Base-by-base conservation (phyloP, 1,140 invertebrate genomes). In the Riptortus pedestris region DNA sequence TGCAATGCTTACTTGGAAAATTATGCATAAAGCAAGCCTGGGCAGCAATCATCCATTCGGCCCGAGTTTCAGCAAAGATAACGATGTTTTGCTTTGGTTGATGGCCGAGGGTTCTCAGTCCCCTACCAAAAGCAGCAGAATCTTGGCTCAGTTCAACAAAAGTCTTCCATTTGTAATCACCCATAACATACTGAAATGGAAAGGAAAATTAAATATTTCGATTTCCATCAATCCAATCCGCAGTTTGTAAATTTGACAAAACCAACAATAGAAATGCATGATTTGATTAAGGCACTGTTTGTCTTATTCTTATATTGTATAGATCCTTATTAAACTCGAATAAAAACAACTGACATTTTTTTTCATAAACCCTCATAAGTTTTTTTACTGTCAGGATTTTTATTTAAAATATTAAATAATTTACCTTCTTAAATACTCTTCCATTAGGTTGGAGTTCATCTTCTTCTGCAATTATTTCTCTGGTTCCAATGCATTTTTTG, bases 21-120 rank as follows among this genome's bases (percentile, higher is more conserved):
- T 90, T 93, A 74, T 91, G 90, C 72, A 91, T 94, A 75, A 98
- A 95, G 73, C 91, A 89, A 51, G 91, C 91, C 71, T 96, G 88
- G 4, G 93, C 90, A 0, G 92, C 87, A 38, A 97, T 84, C 83
- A 98, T 87, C 95, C 96, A 99, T 79, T 99, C 95, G 24, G 88
- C 88, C 67, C 95, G 79, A 0, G 96, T 99, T 79, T 99, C 96
- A 0, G 95, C 91, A 77, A 97, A 98, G 69, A 99, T 90, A 18
- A 92, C 88, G 65, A 98, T 77, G 69, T 90, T 92, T 58, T 83
- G 76, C 9, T 79, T 79, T 1, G 84, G 80, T 60, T 79, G 75
- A 64, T 86, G 80, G 12, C 83, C 84, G 16, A 83, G 70, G 70
- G 84, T 83, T 3, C 83, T 75, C 26, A 96, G 74, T 2, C 91